Percentiles rank a stretch among this genome's conserved stretches.
Conservation (phyloP, 1,140 invertebrate genomes). For the Apocrypta bakeri region DNA sequence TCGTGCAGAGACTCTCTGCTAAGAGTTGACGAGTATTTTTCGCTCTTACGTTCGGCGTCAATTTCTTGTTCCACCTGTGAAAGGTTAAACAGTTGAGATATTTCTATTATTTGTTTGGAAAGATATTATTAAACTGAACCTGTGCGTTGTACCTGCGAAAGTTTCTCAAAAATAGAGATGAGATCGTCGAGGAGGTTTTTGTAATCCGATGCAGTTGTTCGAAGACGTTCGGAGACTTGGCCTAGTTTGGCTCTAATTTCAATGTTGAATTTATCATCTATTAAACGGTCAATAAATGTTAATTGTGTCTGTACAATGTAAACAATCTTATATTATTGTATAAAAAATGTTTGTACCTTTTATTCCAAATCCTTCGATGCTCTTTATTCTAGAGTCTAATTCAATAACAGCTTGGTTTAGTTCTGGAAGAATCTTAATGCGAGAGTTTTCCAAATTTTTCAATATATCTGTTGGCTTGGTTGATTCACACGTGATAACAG, state of each 20-base stretch:
- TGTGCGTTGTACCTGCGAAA: conserved; percentile 76
- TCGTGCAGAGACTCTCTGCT: conserved; percentile 56
- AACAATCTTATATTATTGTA: conserved; percentile 13
- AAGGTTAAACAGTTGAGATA: background rate
- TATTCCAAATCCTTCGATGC: conserved; percentile 75
- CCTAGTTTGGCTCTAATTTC: conserved; percentile 78
- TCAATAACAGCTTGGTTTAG: conserved; percentile 81
- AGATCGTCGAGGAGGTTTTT: conserved; percentile 83
- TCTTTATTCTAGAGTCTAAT: conserved; percentile 82
- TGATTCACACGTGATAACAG: conserved; percentile 81
- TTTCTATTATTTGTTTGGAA: background rate
- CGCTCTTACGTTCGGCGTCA: conserved; percentile 39
- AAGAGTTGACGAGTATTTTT: conserved; percentile 33
- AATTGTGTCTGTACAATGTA: conserved; percentile 9
- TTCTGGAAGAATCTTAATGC: conserved; percentile 77
- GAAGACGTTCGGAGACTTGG: conserved; percentile 80
- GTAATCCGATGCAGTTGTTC: conserved; percentile 83
- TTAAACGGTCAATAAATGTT: conserved; percentile 43
- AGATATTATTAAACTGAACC: background rate
- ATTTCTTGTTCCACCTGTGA: conserved; percentile 64
- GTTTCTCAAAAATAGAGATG: conserved; percentile 81
- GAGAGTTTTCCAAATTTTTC: conserved; percentile 78
- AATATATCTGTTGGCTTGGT: conserved; percentile 77
- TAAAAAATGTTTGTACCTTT: conserved; percentile 62
- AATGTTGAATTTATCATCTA: conserved; percentile 67